Percentiles rank a stretch among this genome's conserved stretches.
Conservation (phyloP, 2,113 vertebrate species). For the Actenoides hombroni region DNA sequence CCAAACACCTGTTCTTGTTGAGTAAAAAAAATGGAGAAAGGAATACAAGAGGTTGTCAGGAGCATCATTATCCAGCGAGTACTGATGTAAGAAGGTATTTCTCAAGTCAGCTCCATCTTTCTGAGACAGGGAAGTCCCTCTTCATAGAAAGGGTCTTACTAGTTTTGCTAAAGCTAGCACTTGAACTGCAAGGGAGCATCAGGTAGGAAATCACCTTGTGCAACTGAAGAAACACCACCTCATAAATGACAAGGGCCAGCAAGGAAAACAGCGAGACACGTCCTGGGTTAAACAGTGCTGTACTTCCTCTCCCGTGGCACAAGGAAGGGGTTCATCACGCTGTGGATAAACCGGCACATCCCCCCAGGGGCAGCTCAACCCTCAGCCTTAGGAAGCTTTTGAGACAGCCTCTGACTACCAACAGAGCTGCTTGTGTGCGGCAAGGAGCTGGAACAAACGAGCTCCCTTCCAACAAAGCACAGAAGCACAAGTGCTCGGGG, state of each 20-base stretch:
- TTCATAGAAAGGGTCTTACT: neutral
- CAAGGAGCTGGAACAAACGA: accelerated
- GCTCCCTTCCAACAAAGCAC: neutral
- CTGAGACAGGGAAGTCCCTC: neutral
- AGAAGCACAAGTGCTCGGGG: neutral
- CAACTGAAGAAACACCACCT: neutral
- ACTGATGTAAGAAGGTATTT: neutral
- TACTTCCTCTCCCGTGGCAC: neutral
- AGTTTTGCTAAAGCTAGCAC: neutral
- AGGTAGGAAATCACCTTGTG: neutral
- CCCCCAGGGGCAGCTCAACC: neutral
- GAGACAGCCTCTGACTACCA: neutral
- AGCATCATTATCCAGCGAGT: neutral
- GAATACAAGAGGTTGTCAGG: neutral
- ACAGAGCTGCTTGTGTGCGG: accelerated
- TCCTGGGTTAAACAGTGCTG: neutral
- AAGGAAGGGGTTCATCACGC: neutral
- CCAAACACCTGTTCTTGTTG: neutral
- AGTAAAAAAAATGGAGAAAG: neutral
- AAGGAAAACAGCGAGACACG: neutral
- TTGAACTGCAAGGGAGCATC: neutral
- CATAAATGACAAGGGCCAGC: neutral
- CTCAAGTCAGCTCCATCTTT: neutral
- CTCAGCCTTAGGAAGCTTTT: neutral
- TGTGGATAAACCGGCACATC: neutral